Evolutionary conservation across 2,797 vertebrate species (phyloP), one percentile per base, ranked within the genome.

Genomic region (Synanceia verrucosa): DNA sequence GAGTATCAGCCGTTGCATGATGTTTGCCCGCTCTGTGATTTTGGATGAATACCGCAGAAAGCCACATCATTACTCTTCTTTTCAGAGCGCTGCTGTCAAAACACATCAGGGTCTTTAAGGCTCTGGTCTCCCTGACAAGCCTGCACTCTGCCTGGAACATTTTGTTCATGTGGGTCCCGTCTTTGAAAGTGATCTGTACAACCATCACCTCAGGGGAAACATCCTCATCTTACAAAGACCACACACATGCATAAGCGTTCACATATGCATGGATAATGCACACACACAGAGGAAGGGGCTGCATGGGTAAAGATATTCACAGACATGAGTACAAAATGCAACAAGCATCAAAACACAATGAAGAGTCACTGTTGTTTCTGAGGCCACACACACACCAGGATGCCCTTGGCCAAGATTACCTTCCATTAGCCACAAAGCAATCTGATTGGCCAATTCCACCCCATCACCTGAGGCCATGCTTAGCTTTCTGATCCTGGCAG

Each of bases 181-280:
- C 88, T 88, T 88, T 88, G 78, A 87, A 82, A 86, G 62, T 29
- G 73, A 88, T 84, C 83, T 47, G 76, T 50, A 61, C 71, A 66
- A 78, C 79, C 70, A 69, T 23, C 75, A 55, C 83, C 83, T 75
- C 29, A 0, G 65, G 79, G 83, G 39, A 18, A 50, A 53, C 62
- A 52, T 66, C 71, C 71, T 88, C 65, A 3, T 56, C 65, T 85
- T 76, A 85, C 85, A 79, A 43, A 76, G 82, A 88, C 84, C 81
- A 87, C 84, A 86, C 86, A 82, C 79, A 66, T 5, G 28, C 47
- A 76, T 43, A 70, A 73, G 73, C 73, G 65, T 21, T 29, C 62
- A 61, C 81, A 64, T 24, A 13, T 26, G 52, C 56, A 65, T 0
- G 23, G 41, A 9, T 62, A 52, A 26, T 4, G 10, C 39, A n/a